These are phyloP conservation scores for Drosophila arizonae DNA, from an alignment of 1,140 invertebrate species.

Conservation along the genomic window DNA sequence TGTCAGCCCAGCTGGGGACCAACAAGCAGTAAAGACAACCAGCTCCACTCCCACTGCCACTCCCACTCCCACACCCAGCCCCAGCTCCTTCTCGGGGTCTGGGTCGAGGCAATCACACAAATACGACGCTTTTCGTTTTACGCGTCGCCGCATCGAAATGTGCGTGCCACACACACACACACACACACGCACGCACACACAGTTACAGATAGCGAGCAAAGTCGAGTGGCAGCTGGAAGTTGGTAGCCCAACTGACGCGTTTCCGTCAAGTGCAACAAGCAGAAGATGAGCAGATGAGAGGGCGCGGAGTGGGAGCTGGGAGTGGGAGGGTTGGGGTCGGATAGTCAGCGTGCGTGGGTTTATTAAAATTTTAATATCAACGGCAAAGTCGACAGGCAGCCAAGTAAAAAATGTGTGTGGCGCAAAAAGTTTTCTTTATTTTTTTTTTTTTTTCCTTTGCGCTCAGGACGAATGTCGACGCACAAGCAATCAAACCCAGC, in stretches of 20 bases:
- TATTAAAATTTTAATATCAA: constrained; percentile 82
- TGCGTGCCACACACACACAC: constrained; percentile 54
- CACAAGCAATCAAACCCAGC: constrained; percentile 52
- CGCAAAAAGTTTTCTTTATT: constrained; percentile 49
- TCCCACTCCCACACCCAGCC: too few relatives aligned
- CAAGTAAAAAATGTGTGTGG: constrained; percentile 75
- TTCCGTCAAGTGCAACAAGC: constrained; percentile 80
- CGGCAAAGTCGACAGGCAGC: constrained; percentile 73
- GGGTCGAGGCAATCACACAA: constrained; percentile 51
- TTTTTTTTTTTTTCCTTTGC: constrained; percentile 8
- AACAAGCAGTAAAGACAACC: constrained; percentile 5
- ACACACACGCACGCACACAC: neutral
- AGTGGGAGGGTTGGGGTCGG: constrained; percentile 5
- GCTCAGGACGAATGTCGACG: constrained; percentile 65
- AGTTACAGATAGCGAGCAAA: neutral
- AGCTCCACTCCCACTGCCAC: neutral
- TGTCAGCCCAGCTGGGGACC: constrained; percentile 70
- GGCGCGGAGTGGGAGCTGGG: neutral
- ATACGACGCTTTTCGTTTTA: constrained; percentile 74
- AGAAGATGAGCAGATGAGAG: constrained; percentile 19
- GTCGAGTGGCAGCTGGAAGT: constrained; percentile 2
- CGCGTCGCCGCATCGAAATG: constrained; percentile 73
- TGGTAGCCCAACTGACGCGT: constrained; percentile 63
- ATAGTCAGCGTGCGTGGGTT: constrained; percentile 68
- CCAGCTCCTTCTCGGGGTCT: neutral